Evolutionary conservation across 2,888 invertebrate species (phyloP).

Genomic region (Punctoribates punctum): DNA sequence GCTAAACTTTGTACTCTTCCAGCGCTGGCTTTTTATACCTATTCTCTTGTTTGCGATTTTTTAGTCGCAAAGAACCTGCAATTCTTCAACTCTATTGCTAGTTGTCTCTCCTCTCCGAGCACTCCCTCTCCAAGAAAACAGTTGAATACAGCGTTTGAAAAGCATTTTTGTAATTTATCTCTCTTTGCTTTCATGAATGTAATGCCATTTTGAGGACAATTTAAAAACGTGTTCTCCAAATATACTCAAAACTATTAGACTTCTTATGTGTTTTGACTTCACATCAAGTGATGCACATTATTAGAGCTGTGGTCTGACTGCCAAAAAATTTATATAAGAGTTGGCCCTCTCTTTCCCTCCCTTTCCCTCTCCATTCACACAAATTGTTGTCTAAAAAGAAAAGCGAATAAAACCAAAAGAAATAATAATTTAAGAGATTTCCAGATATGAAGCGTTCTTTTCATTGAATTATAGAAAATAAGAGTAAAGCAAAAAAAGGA

Average conservation of each 20-base stretch:
- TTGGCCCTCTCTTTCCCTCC: background rate
- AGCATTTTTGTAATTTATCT: slow-evolving; percentile 22
- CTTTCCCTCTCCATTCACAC: background rate
- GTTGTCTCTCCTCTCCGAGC: background rate
- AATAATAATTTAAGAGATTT: slow-evolving; percentile 23
- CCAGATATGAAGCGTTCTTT: background rate
- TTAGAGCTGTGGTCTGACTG: too few relatives aligned
- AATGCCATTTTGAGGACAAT: background rate
- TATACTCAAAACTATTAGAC: too few relatives aligned
- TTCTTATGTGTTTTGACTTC: too few relatives aligned
- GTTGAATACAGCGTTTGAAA: background rate
- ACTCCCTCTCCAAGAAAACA: background rate
- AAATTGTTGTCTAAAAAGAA: background rate
- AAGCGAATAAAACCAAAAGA: background rate
- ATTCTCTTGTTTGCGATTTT: background rate
- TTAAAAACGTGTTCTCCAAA: background rate
- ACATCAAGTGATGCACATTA: too few relatives aligned
- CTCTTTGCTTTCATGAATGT: background rate
- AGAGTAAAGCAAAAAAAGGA: background rate
- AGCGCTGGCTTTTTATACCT: background rate
- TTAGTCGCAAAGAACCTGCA: background rate
- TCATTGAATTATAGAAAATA: background rate
- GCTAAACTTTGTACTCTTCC: background rate
- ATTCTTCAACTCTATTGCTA: background rate
- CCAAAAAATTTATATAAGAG: background rate